phyloP scores from a whole-genome alignment of 2,888 invertebrate genomes.

The Aphodius granarius region DNA sequence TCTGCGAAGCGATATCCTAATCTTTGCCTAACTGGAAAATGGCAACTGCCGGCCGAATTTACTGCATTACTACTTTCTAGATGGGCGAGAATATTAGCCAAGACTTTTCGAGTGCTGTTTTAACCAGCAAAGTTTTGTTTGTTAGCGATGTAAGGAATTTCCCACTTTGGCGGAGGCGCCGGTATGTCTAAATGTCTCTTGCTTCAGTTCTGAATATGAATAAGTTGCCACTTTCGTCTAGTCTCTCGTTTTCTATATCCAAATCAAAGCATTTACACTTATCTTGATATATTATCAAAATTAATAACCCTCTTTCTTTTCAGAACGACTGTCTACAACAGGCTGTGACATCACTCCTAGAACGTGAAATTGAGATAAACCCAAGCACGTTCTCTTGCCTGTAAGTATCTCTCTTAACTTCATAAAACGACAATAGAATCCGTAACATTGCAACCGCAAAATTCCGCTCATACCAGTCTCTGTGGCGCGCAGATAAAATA shows the following conservation, averaged over 20 bases:
- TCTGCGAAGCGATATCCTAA: neutral
- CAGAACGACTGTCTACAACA: slow-evolving; percentile 60
- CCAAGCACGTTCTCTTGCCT: slow-evolving; percentile 61
- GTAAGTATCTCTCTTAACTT: slow-evolving; percentile 54
- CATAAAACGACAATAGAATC: slow-evolving; percentile 3
- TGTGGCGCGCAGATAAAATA: neutral
- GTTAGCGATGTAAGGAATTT: too few relatives aligned
- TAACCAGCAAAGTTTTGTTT: too few relatives aligned
- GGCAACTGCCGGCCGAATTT: neutral
- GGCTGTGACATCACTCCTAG: slow-evolving; percentile 67
- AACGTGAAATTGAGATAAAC: slow-evolving; percentile 59
- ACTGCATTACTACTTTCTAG: neutral
- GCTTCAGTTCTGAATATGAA: too few relatives aligned
- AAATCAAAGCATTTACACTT: neutral
- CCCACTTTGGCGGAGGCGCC: too few relatives aligned
- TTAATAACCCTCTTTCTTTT: slow-evolving; percentile 31
- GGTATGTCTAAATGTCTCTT: too few relatives aligned
- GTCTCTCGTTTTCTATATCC: too few relatives aligned
- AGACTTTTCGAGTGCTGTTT: neutral
- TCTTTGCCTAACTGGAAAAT: neutral
- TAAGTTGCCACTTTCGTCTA: too few relatives aligned
- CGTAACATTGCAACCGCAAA: neutral
- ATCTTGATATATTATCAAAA: neutral
- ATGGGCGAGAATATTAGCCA: neutral
- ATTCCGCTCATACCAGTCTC: neutral